Percentiles rank a stretch among this genome's conserved stretches.
phyloP scores from a whole-genome alignment of 2,888 invertebrate genomes.

The Oscheius onirici region DNA sequence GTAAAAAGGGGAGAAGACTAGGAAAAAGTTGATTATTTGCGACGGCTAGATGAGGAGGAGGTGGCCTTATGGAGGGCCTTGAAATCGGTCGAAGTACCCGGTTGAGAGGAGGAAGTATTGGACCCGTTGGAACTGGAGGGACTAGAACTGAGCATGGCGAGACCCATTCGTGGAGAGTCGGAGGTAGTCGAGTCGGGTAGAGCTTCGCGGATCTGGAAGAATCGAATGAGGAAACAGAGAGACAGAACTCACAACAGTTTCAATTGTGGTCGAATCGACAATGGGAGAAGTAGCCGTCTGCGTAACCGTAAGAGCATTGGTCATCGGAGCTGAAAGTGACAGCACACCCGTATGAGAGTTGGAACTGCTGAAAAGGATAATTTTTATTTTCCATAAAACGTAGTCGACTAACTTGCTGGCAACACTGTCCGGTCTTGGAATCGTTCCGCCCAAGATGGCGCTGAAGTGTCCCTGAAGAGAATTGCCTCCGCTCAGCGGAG shows the following conservation, averaged over 20 bases:
- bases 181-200: slow-evolving; percentile 43
- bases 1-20: not conserved
- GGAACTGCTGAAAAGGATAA: slow-evolving; percentile 38
- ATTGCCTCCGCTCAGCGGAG: slow-evolving; percentile 35
- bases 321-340: slow-evolving; percentile 40
- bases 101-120: slow-evolving; percentile 16
- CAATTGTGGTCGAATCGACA: slow-evolving; percentile 38
- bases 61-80: slow-evolving; percentile 17
- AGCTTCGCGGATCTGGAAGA: slow-evolving; percentile 38
- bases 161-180: slow-evolving; percentile 34
- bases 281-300: slow-evolving; percentile 43
- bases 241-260: slow-evolving; percentile 17
- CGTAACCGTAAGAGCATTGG: slow-evolving; percentile 41
- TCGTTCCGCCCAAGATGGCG: slow-evolving; percentile 18
- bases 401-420: slow-evolving; percentile 43
- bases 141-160: not conserved
- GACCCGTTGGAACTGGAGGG: slow-evolving; percentile 24
- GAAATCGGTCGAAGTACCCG: slow-evolving; percentile 31
- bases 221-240: not conserved
- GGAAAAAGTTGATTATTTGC: not conserved
- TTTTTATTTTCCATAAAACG: not conserved
- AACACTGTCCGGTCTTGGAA: slow-evolving; percentile 42
- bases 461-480: slow-evolving; percentile 32
- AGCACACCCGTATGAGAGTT: slow-evolving; percentile 42
- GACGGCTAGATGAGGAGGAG: not conserved